These are phyloP conservation scores for Ips nitidus DNA, from an alignment of 1,140 invertebrate genomes.

Conservation along the genomic window DNA sequence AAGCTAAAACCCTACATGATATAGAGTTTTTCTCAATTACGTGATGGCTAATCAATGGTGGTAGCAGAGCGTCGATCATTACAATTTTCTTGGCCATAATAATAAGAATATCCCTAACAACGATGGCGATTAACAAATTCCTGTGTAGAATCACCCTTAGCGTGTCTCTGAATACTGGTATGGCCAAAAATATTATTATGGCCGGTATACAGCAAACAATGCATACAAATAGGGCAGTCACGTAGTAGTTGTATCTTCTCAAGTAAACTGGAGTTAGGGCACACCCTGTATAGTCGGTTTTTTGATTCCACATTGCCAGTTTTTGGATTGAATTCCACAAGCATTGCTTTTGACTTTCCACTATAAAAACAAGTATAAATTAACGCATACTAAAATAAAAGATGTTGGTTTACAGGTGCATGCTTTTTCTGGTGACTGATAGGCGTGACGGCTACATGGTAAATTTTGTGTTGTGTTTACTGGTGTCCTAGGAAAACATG, in stretches of 20 bases:
- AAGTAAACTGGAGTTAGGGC: conserved; percentile 55
- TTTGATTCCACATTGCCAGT: conserved; percentile 51
- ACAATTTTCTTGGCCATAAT: conserved; percentile 57
- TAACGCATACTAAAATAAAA: background rate
- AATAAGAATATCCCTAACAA: conserved; percentile 57
- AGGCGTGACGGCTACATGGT: conserved; percentile 57
- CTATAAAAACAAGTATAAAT: conserved; percentile 30
- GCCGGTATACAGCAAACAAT: conserved; percentile 56
- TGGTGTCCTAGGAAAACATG: conserved; percentile 53
- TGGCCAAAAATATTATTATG: conserved; percentile 57
- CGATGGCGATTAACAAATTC: conserved; percentile 58
- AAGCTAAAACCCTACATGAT: conserved; percentile 56
- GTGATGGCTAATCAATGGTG: conserved; percentile 46
- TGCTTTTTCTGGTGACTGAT: conserved; percentile 54
- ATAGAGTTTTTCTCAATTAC: conserved; percentile 55
- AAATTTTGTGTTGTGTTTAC: conserved; percentile 46
- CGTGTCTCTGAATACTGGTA: conserved; percentile 53
- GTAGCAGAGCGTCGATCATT: conserved; percentile 56
- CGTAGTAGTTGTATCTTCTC: conserved; percentile 54
- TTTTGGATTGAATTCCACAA: conserved; percentile 48
- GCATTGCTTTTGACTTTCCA: conserved; percentile 56
- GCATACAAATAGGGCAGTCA: conserved; percentile 54
- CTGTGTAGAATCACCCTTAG: conserved; percentile 58
- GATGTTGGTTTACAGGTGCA: conserved; percentile 53
- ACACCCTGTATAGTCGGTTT: conserved; percentile 58